A percentile compares a stretch with the other conserved stretches of the same genome.
phyloP scores from a whole-genome alignment of 2,797 vertebrate species.

The Rachycentron canadum region DNA sequence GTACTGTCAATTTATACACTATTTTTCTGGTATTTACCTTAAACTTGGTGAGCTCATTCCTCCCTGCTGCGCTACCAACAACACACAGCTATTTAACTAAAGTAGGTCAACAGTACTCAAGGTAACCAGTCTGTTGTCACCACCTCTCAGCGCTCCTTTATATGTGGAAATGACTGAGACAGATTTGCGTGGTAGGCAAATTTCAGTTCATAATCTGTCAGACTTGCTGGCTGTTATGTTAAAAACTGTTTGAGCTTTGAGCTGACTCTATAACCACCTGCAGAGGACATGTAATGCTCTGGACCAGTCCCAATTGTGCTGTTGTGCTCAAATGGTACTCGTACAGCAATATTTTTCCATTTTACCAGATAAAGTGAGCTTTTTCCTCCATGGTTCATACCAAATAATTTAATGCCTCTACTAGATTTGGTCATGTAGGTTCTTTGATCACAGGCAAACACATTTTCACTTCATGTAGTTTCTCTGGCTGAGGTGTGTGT shows the following conservation, averaged over 20 bases:
- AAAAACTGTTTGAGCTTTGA: neutral
- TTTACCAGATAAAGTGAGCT: neutral
- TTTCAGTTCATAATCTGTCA: neutral
- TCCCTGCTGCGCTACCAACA: neutral
- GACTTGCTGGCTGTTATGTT: neutral
- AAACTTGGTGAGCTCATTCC: neutral
- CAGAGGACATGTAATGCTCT: neutral
- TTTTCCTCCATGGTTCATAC: neutral
- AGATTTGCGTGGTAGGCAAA: neutral
- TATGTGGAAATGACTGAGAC: neutral
- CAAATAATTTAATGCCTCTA: neutral
- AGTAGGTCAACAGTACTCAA: constrained; percentile 35
- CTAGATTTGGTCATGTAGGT: neutral
- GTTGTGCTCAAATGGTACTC: neutral
- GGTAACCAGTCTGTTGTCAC: constrained; percentile 10
- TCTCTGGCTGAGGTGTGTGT: neutral
- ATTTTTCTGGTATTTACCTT: constrained; percentile 8
- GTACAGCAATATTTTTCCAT: neutral
- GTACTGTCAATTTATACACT: neutral
- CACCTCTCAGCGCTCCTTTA: constrained; percentile 11
- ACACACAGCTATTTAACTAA: neutral
- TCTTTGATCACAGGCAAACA: neutral
- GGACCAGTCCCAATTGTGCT: neutral
- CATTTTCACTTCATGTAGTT: neutral
- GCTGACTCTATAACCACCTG: neutral